Evolutionary conservation across 2,797 vertebrate species (phyloP), one percentile per base, ranked within the genome.

Genomic region (Synaphobranchus kaupii): DNA sequence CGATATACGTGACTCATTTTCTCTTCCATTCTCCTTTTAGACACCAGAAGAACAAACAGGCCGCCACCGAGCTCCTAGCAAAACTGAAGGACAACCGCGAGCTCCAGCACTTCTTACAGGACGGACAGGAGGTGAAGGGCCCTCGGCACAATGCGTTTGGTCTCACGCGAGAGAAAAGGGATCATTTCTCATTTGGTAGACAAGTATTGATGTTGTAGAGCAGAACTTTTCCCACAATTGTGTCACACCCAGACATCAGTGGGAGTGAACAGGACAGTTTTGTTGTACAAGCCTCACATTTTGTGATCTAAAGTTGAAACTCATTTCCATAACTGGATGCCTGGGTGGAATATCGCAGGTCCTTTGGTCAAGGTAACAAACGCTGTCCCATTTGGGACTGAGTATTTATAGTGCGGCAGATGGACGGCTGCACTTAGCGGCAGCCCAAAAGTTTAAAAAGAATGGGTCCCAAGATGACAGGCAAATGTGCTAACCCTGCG

Each of bases 51-150:
- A 99, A 99, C 86, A 97, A 96, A 85, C 91, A 97, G 22, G 93
- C 92, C 0, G 97, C 96, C 52, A 97, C 96, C 89, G 97, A 98
- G 88, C 93, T 99, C 58, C 93, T 98, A 91, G 88, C 93, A 5
- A 96, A 97, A 82, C 96, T 99, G 52, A 97, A 97, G 88, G 98
- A 99, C 88, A 99, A 99, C 92, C 94, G 97, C 58, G 98, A 98
- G 90, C 96, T 98, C 76, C 98, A 99, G 92, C 97, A 96, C 83
- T 99, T 99, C 95, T 94, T 99, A 0, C 98, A 99, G 91, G 98
- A 99, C 8, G 97, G 97, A 90, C 98, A 99, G n/a, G 98, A 99
- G 97, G 98, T 99, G 95, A 91, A 68, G 34, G 22, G 50, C 22
- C n/a, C 63, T 4, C 25, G 50, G 48, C 50, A 28, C 3, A 17